Conservation (phyloP, 2,888 invertebrate genomes). For the Rutpela maculata region DNA sequence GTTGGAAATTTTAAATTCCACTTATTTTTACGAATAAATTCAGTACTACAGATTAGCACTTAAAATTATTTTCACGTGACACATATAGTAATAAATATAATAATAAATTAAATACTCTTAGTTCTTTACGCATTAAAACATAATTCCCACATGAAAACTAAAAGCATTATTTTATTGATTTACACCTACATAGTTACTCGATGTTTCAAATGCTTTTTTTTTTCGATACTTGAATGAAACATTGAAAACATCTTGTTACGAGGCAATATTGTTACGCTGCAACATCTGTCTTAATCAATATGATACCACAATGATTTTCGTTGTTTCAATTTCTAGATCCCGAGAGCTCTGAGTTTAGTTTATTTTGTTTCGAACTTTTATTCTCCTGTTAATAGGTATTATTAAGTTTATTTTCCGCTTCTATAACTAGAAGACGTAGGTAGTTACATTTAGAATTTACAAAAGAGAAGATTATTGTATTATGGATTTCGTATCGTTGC, state of each 20-base stretch:
- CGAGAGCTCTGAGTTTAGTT: neutral
- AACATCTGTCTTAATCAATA: neutral
- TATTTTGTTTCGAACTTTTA: no score
- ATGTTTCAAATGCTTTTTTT: neutral
- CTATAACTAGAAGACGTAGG: neutral
- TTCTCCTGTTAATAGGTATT: neutral
- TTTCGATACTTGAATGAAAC: neutral
- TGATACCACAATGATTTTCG: neutral
- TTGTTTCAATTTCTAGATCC: neutral
- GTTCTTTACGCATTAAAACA: neutral
- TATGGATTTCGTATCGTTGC: neutral
- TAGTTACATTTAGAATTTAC: neutral
- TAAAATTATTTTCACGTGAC: no score
- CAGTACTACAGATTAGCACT: no score
- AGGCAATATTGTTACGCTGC: neutral
- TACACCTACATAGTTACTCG: neutral
- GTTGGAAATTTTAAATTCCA: no score
- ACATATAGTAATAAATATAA: no score
- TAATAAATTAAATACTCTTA: no score
- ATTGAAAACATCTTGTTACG: neutral
- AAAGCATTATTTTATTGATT: neutral
- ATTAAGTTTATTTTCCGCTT: neutral
- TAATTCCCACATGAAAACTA: neutral
- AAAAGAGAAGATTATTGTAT: neutral
- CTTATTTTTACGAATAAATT: no score